Evolutionary conservation across 1,140 invertebrate genomes (phyloP), one percentile per base, ranked within the genome.

Genomic region (Caenorhabditis briggsae): DNA sequence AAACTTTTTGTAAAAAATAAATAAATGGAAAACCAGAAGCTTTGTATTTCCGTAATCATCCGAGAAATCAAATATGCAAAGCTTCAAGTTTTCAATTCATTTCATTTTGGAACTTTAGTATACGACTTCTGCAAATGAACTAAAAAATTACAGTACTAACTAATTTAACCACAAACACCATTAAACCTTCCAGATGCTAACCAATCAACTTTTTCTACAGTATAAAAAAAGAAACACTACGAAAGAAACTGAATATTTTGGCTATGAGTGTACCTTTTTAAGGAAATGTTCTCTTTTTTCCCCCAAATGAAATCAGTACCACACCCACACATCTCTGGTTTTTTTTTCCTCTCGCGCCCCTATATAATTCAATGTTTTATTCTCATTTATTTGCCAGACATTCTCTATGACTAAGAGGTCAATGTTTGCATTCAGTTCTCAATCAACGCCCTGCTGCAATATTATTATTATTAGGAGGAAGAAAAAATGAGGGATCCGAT

Each of bases 361-460:
- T 14, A 50, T 78, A 18, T 25, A 70, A 70, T 70, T 70, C 64
- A 70, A 70, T 70, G 64, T 70, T 70, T 70, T 48, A 33, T 78
- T n/a, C 70, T 78, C 70, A 48, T 50, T 70, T 78, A 78, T 78
- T 78, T 78, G 70, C 70, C 46, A 78, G 70, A 78, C 70, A 78
- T 78, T 78, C 46, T 25, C 18, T 23, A 78, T 78, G 70, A 78
- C 70, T 78, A 78, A 78, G n/a, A 78, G 70, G 70, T 78, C 70
- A 78, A 78, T 78, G 70, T 78, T 78, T 78, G 70, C 46, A 25
- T 70, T 70, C 65, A 70, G 64, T 70, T 78, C 70, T 78, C 70
- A 78, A 78, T 78, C 46, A 78, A 50, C 70, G 46, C 70, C 70
- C 46, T 48, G 20, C 14, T 50, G 43, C 14, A 74, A 53, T 53